A percentile compares a stretch with the other conserved stretches of the same genome.
phyloP scores from a whole-genome alignment of 2,888 invertebrate genomes.

The Rotaria macrura region DNA sequence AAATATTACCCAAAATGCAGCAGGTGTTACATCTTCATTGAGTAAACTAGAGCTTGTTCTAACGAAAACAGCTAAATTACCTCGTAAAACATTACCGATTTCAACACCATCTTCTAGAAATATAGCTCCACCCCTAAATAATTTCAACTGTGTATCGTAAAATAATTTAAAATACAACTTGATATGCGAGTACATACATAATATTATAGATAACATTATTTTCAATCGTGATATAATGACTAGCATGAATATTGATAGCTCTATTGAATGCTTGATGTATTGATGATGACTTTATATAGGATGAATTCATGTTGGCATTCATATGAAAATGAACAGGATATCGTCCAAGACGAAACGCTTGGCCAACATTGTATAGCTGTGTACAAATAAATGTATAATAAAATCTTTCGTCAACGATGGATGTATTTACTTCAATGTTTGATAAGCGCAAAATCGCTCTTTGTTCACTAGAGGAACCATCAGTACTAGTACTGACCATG shows the following conservation, averaged over 20 bases:
- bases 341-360: constrained; percentile 39
- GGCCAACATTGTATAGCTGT: constrained; percentile 21
- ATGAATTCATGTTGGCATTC: constrained; percentile 41
- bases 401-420: too few relatives aligned
- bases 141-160: neutral
- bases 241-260: constrained; percentile 44
- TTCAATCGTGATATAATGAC: constrained; percentile 40
- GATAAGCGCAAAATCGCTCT: constrained; percentile 11
- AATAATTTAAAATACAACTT: neutral
- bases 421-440: constrained; percentile 26
- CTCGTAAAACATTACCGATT: constrained; percentile 28
- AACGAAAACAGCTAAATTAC: constrained; percentile 31
- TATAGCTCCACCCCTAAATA: constrained; percentile 33
- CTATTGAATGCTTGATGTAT: constrained; percentile 44
- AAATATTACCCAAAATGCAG: neutral
- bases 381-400: too few relatives aligned
- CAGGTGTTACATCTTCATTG: constrained; percentile 30
- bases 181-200: neutral
- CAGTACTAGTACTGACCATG: constrained; percentile 34
- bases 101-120: constrained; percentile 35
- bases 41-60: constrained; percentile 26
- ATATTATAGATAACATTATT: constrained; percentile 34
- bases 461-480: neutral
- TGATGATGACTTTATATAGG: constrained; percentile 41
- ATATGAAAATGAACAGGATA: constrained; percentile 47